Evolutionary conservation across 2,113 vertebrate species (phyloP).

Genomic region (Acanthochromis polyacanthus): DNA sequence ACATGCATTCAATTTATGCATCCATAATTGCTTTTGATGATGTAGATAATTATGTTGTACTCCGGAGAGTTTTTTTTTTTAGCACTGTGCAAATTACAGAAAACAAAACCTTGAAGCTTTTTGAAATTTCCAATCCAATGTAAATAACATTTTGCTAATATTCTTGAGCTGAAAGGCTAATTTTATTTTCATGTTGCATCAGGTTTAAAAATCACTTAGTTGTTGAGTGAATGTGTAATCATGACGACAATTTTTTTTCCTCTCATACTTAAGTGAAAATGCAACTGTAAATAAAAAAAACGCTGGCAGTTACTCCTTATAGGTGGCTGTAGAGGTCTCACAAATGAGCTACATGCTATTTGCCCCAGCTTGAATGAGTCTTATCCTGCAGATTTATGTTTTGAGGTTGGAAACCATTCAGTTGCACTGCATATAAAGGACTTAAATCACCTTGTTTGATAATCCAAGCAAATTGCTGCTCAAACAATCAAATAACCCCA

Average conservation of each 20-base stretch:
- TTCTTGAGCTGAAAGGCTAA: not conserved
- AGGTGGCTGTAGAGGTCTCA: no score
- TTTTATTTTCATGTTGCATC: constrained; percentile 2
- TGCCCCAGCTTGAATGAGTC: no score
- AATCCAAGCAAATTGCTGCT: not conserved
- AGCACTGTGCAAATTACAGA: constrained; percentile 43
- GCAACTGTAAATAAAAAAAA: not conserved
- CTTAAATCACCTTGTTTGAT: not conserved
- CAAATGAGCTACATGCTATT: no score
- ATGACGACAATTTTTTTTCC: no score
- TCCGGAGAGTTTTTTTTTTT: constrained; percentile 53
- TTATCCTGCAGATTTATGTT: no score
- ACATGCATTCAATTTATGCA: constrained; percentile 80
- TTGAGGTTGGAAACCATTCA: not conserved
- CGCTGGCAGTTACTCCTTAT: no score
- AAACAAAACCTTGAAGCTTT: constrained; percentile 25
- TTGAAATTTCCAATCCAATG: constrained; percentile 36
- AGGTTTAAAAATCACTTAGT: not conserved
- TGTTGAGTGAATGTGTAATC: not conserved
- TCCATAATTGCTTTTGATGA: constrained; percentile 83
- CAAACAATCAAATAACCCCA: not conserved
- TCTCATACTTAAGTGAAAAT: not conserved
- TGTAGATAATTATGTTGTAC: constrained; percentile 82
- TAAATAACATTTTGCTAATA: constrained; percentile 43
- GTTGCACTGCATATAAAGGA: not conserved